These are phyloP conservation scores for Pollenia griseotomentosa DNA, from an alignment of 2,888 invertebrate genomes.

Conservation along the genomic window DNA sequence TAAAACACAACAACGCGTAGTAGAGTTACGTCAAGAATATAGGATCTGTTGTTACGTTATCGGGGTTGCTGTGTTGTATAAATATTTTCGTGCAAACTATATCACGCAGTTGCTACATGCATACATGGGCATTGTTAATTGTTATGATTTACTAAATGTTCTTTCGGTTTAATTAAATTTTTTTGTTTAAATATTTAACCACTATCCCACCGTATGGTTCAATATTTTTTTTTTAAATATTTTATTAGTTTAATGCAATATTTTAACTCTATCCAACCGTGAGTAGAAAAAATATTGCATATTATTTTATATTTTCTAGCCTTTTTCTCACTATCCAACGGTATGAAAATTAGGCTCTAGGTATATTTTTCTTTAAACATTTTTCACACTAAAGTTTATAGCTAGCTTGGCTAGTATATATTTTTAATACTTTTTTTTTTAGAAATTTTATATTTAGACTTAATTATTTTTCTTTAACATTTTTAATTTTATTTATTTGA, in stretches of 20 bases:
- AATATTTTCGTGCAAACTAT: background rate
- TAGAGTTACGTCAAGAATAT: conserved; percentile 41
- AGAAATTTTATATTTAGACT: background rate
- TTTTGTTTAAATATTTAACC: conserved; percentile 54
- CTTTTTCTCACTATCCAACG: conserved; percentile 61
- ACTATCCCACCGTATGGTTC: conserved; percentile 70
- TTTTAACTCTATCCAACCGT: conserved; percentile 63
- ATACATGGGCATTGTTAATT: conserved; percentile 23
- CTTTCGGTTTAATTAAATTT: background rate
- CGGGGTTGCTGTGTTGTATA: conserved; percentile 56
- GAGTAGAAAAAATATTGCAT: conserved; percentile 48
- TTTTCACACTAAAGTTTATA: background rate
- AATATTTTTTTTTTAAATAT: conserved; percentile 47
- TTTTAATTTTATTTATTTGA: conserved; percentile 12
- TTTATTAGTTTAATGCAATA: conserved; percentile 17
- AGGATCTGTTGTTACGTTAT: conserved; percentile 30
- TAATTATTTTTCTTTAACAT: background rate
- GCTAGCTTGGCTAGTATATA: conserved; percentile 31
- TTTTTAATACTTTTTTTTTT: background rate
- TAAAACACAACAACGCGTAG: conserved; percentile 35
- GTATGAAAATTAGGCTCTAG: conserved; percentile 50
- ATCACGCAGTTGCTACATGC: conserved; percentile 33
- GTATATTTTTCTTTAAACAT: background rate
- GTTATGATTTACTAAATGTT: background rate
- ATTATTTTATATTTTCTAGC: background rate